phyloP scores from a whole-genome alignment of 2,888 invertebrate genomes.

The Tipula lateralis region DNA sequence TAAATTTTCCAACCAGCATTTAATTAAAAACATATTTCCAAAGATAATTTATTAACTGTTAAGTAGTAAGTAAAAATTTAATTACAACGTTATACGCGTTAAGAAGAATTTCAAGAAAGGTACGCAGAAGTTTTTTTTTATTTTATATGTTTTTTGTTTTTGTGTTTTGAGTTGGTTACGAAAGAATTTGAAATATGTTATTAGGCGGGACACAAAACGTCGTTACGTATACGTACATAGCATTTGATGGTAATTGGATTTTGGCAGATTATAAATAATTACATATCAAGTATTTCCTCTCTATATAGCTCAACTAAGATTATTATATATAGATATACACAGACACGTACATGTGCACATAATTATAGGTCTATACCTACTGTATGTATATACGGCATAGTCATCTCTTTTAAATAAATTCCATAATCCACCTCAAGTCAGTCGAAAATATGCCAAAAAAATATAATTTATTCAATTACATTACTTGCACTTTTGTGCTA shows the following conservation, averaged over 20 bases:
- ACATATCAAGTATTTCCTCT: neutral
- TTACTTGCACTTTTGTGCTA: constrained; percentile 11
- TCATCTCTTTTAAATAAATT: neutral
- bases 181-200: constrained; percentile 11
- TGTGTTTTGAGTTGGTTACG: neutral
- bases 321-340: neutral
- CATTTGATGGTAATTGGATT: constrained; percentile 11
- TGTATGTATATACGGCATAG: neutral
- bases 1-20: neutral
- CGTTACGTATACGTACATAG: neutral
- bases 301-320: neutral
- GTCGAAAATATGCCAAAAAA: neutral
- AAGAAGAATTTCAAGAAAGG: neutral
- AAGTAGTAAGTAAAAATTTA: constrained; percentile 11
- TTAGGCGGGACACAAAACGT: neutral
- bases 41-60: constrained; percentile 19
- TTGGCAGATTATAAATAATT: constrained; percentile 19
- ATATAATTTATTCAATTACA: neutral
- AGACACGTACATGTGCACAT: neutral
- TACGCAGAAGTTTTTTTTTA: neutral
- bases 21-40: neutral
- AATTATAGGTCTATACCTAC: neutral
- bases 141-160: neutral
- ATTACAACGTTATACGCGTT: neutral
- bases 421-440: neutral